Evolutionary conservation across 2,113 vertebrate species (phyloP).

Genomic region (Seriola aureovittata): DNA sequence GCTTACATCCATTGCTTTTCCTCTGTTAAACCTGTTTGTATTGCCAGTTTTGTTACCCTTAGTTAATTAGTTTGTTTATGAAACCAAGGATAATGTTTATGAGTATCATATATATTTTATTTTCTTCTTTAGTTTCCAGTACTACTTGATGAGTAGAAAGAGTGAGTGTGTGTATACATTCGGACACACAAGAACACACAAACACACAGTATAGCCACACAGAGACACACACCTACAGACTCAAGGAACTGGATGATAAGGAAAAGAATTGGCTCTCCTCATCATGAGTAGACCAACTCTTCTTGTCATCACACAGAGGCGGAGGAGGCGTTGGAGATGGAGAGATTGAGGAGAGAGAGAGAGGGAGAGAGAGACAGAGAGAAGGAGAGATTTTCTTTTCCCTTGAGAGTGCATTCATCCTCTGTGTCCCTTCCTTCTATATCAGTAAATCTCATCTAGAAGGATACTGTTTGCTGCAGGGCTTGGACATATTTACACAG

Average conservation of each 20-base stretch:
- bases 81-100: background rate
- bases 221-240: background rate
- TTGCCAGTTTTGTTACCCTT: background rate
- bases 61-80: background rate
- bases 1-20: background rate
- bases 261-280: constrained; percentile 23
- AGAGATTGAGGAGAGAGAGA: constrained; percentile 27
- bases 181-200: background rate
- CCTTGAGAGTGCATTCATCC: constrained; percentile 49
- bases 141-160: background rate
- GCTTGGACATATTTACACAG: constrained; percentile 42
- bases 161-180: too few species aligned
- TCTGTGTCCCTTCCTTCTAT: constrained; percentile 40
- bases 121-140: background rate
- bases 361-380: background rate
- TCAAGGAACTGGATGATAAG: constrained; percentile 20
- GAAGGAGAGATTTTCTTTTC: constrained; percentile 14
- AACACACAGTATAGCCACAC: background rate
- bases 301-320: constrained; percentile 36
- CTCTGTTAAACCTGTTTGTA: background rate
- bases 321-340: constrained; percentile 6
- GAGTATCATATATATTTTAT: background rate
- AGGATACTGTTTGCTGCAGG: constrained; percentile 47
- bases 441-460: constrained; percentile 53
- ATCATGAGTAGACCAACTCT: constrained; percentile 20